A percentile compares a stretch with the other conserved stretches of the same genome.
phyloP scores from a whole-genome alignment of 2,888 invertebrate species.

The Lordiphosa andalusiaca region DNA sequence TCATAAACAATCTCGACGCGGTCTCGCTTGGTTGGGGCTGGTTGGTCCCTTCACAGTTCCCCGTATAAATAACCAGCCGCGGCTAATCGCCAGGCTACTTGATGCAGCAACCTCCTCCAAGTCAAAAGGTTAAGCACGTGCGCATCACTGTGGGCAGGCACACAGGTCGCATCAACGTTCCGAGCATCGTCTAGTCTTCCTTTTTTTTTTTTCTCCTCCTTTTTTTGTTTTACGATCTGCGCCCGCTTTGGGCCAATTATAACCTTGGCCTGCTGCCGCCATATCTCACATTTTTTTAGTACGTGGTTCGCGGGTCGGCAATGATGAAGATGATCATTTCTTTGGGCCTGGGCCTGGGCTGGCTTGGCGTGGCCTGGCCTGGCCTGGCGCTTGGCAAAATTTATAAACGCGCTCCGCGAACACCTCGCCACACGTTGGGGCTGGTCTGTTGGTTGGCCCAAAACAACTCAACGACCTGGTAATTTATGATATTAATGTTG shows the following conservation, averaged over 20 bases:
- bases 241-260: conserved; percentile 74
- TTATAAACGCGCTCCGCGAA: conserved; percentile 76
- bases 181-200: conserved; percentile 24
- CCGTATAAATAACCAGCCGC: conserved; percentile 62
- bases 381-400: conserved; percentile 78
- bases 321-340: conserved; percentile 75
- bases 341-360: conserved; percentile 20
- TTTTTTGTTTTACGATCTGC: conserved; percentile 55
- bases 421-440: conserved; percentile 74
- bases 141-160: conserved; percentile 49
- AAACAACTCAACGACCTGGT: conserved; percentile 73
- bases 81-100: conserved; percentile 63
- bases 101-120: conserved; percentile 23
- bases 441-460: conserved; percentile 32
- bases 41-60: conserved; percentile 39
- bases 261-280: conserved; percentile 74
- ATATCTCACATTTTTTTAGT: conserved; percentile 69
- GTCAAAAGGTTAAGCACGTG: conserved; percentile 73
- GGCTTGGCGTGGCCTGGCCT: conserved; percentile 71
- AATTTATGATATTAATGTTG: conserved; percentile 77
- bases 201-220: not conserved
- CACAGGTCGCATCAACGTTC: conserved; percentile 43
- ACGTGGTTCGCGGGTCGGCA: conserved; percentile 58
- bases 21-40: no score
- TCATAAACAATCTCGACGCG: no score